Evolutionary conservation across 2,888 invertebrate genomes (phyloP).

Genomic region (Campoplex nolae): DNA sequence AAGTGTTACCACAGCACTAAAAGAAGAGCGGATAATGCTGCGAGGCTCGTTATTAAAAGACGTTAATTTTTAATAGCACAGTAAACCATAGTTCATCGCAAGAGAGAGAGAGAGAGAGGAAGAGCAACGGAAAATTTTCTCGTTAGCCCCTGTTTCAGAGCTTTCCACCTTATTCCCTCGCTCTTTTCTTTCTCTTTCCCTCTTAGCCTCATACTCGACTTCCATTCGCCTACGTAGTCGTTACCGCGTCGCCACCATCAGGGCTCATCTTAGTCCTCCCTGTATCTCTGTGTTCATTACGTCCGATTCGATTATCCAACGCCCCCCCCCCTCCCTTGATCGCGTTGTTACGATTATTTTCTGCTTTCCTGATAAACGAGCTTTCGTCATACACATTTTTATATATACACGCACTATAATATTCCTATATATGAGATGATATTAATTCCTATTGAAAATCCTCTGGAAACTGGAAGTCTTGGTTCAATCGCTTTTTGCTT

Average conservation of each 20-base stretch:
- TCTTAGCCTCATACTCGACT: constrained; percentile 14
- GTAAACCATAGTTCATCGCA: constrained; percentile 71
- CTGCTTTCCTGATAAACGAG: constrained; percentile 54
- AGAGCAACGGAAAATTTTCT: constrained; percentile 71
- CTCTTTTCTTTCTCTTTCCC: constrained; percentile 11
- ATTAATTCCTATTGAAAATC: constrained; percentile 28
- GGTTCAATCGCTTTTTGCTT: background rate
- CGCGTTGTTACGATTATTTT: constrained; percentile 65
- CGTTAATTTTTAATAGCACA: constrained; percentile 76
- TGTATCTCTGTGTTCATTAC: constrained; percentile 65
- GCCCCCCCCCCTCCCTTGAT: constrained; percentile 38
- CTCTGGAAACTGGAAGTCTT: background rate
- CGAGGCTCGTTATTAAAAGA: constrained; percentile 70
- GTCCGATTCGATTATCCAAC: constrained; percentile 66
- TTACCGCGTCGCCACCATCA: constrained; percentile 56
- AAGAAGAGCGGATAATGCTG: constrained; percentile 68
- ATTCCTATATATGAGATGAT: background rate
- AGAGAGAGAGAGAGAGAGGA: background rate
- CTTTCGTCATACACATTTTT: constrained; percentile 43
- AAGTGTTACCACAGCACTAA: constrained; percentile 67
- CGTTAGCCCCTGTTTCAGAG: constrained; percentile 62
- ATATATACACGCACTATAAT: background rate
- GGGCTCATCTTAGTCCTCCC: constrained; percentile 38
- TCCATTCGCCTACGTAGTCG: constrained; percentile 52
- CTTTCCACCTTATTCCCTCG: constrained; percentile 20